Percentiles rank a stretch among this genome's conserved stretches.
Conservation (phyloP, 2,888 invertebrate genomes). For the Torymus aiolomorphi region DNA sequence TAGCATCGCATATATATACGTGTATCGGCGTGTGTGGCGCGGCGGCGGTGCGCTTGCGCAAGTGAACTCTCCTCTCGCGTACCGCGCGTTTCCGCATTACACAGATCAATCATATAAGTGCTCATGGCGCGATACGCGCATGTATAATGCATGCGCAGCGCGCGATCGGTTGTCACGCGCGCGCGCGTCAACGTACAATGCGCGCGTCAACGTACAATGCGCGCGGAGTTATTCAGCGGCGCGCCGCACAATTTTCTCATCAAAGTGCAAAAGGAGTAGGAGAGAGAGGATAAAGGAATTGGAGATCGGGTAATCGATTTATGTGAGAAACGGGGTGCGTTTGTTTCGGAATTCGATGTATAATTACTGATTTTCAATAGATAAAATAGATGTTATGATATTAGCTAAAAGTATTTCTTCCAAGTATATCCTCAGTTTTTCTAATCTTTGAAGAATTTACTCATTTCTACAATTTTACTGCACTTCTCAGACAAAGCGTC, state of each 20-base stretch:
- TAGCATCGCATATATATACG: too few relatives aligned
- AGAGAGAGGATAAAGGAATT: not conserved
- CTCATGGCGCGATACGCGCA: not conserved
- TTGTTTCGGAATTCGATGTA: too few relatives aligned
- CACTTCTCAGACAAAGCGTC: too few relatives aligned
- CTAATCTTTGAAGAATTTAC: too few relatives aligned
- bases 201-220: slow-evolving; percentile 18
- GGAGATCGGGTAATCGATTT: not conserved
- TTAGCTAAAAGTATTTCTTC: too few relatives aligned
- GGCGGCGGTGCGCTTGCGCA: slow-evolving; percentile 27
- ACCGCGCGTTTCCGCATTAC: slow-evolving; percentile 52
- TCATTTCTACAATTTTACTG: too few relatives aligned
- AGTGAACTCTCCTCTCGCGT: slow-evolving; percentile 30
- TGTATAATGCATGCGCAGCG: too few relatives aligned
- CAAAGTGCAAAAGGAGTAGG: slow-evolving; percentile 8
- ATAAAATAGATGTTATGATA: too few relatives aligned
- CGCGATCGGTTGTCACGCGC: slow-evolving; percentile 44
- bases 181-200: slow-evolving; percentile 20
- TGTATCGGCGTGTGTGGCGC: slow-evolving; percentile 1
- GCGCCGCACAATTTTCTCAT: slow-evolving; percentile 45
- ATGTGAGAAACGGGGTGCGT: too few relatives aligned
- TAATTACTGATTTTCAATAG: too few relatives aligned
- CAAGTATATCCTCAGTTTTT: too few relatives aligned
- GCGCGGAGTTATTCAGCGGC: not conserved
- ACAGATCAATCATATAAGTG: slow-evolving; percentile 51